Percentiles rank a stretch among this genome's conserved stretches.
Evolutionary conservation across 1,140 invertebrate genomes (phyloP).

Genomic region (Aphaenogaster floridana): DNA sequence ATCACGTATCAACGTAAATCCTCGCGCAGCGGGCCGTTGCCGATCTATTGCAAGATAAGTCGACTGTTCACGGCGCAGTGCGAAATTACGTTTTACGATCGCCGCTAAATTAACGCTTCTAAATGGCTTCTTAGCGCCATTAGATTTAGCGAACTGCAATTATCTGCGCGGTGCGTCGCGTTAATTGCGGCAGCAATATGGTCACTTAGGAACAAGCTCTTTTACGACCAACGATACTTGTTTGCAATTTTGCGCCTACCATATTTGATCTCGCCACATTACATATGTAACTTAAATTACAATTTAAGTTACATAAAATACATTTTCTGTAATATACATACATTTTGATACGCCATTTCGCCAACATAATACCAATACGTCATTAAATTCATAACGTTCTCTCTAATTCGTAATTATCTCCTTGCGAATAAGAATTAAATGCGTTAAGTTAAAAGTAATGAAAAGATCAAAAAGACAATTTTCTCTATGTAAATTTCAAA

Average conservation of each 20-base stretch:
- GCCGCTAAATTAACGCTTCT: constrained; percentile 28
- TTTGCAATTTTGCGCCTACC: not conserved
- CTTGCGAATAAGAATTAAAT: not conserved
- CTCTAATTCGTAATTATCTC: not conserved
- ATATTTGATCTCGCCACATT: not conserved
- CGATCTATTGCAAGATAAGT: constrained; percentile 29
- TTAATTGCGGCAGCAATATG: not conserved
- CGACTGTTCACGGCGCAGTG: not conserved
- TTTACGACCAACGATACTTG: not conserved
- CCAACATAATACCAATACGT: not conserved
- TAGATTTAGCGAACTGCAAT: constrained; percentile 18
- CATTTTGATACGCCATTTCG: not conserved
- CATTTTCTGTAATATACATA: not conserved
- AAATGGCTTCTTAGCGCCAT: not conserved
- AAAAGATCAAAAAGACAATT: not conserved
- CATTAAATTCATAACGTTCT: not conserved
- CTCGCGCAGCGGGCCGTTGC: not conserved
- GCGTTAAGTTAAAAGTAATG: not conserved
- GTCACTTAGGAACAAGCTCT: not conserved
- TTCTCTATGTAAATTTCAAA: not conserved
- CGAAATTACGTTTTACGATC: constrained; percentile 30
- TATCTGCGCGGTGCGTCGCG: not conserved
- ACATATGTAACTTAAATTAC: too few relatives aligned
- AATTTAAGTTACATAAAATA: not conserved
- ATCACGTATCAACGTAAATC: not conserved